Base-by-base conservation (phyloP, 2,797 vertebrate genomes). In the Hapalemur alaotrensis region DNA sequence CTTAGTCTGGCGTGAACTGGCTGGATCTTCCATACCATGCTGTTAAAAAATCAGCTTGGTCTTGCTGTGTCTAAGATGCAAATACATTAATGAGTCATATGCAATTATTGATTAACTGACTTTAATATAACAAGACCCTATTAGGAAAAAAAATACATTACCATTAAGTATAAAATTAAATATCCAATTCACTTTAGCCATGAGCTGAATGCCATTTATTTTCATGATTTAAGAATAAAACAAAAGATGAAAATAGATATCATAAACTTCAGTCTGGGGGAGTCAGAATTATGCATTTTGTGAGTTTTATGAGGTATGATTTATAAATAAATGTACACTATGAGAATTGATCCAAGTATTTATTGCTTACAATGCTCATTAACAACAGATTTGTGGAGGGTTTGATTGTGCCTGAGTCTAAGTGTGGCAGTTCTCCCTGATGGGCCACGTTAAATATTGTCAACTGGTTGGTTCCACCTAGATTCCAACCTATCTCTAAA, bases 61-160 rank as follows among this genome's bases (percentile, higher is more conserved):
- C 13, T 76, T 84, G 7, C 43, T 63, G 23, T 63, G 10, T 12
- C 18, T 7, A 0, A 91, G 81, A 65, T 91, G 14, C 7, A 91
- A 54, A 94, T 86, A 75, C 35, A 43, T 65, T 91, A 82, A 73
- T 92, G 11, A 83, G 5, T 57, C 50, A 38, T 78, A 75, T 76
- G 13, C 1, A 79, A 25, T 78, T 88, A 75, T 89, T 95, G 17
- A 38, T 43, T 92, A 70, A 82, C 23, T 85, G 28, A 65, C 23
- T 59, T 83, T 59, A 81, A 52, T 57, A 61, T 83, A 84, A 59
- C 30, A 95, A 91, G 38, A 48, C 7, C 79, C 93, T 83, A 70
- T 84, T 88, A 83, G 41, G 81, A 94, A 93, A 73, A 28, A 94
- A 97, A 72, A 63, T 91, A 4, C 5, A 46, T 83, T 48, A 32